These are phyloP conservation scores for Rhynchonycteris naso DNA, from an alignment of 2,797 vertebrate genomes.

Conservation along the genomic window DNA sequence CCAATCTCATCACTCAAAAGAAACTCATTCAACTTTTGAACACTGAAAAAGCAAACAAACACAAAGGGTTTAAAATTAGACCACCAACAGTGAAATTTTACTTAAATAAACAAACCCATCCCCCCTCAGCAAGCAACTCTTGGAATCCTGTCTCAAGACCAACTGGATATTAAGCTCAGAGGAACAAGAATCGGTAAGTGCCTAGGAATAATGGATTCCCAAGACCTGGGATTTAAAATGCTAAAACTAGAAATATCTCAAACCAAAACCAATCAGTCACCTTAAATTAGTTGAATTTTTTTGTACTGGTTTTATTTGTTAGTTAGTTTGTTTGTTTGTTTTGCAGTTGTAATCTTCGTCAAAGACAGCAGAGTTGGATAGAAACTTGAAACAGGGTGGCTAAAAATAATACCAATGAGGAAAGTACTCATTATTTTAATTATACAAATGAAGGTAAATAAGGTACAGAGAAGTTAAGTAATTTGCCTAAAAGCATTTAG, in stretches of 20 bases:
- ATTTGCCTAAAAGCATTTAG: background rate
- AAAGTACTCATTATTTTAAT: background rate
- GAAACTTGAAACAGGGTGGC: background rate
- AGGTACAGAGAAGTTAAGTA: background rate
- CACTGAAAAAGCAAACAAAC: slow-evolving; percentile 85
- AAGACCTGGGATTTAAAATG: background rate
- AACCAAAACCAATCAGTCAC: background rate
- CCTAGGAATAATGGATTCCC: background rate
- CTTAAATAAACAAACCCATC: background rate
- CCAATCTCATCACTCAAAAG: slow-evolving; percentile 98
- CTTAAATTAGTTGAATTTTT: background rate
- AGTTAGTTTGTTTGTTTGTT: background rate
- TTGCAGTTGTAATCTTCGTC: background rate
- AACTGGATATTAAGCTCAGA: background rate
- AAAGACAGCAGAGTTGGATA: background rate
- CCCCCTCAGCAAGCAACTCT: background rate
- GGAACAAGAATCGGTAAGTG: background rate
- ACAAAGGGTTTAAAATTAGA: slow-evolving; percentile 5
- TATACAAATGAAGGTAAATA: background rate
- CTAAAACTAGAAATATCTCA: background rate
- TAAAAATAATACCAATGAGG: background rate
- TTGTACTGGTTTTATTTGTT: background rate
- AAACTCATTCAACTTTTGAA: slow-evolving; percentile 98
- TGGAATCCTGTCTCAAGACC: background rate
- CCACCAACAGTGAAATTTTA: background rate